phyloP scores from a whole-genome alignment of 1,140 invertebrate species.

The Adelges cooleyi region DNA sequence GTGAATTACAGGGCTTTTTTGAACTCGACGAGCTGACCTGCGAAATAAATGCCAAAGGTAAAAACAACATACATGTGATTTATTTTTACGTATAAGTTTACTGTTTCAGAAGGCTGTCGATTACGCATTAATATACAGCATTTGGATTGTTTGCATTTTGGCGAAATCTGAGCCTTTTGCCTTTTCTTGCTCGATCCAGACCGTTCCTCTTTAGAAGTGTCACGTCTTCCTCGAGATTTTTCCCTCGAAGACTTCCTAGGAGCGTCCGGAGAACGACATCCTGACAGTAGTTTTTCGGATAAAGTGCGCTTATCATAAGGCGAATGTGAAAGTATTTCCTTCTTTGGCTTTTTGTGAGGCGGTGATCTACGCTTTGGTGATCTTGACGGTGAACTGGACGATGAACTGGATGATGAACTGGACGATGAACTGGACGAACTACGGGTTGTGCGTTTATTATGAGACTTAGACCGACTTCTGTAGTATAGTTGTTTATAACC shows the following conservation, averaged over 20 bases:
- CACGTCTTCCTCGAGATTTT: conserved; percentile 24
- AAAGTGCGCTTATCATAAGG: conserved; percentile 30
- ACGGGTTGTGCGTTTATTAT: conserved; percentile 32
- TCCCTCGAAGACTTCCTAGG: conserved; percentile 33
- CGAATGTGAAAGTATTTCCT: conserved; percentile 36
- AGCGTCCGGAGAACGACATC: conserved; percentile 24
- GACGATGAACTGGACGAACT: no score
- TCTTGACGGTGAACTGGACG: conserved; percentile 33
- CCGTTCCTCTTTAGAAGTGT: not conserved
- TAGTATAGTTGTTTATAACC: conserved; percentile 78
- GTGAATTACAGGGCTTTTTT: conserved; percentile 67
- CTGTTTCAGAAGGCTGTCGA: not conserved
- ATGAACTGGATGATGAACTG: conserved; percentile 29
- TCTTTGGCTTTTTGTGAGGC: conserved; percentile 32
- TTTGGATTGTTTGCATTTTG: not conserved
- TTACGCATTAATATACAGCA: conserved; percentile 7
- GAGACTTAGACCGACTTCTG: conserved; percentile 39
- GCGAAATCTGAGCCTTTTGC: conserved; percentile 13
- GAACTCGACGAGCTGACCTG: conserved; percentile 47
- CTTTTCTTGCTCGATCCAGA: conserved; percentile 23
- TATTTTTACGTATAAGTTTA: not conserved
- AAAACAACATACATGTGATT: no score
- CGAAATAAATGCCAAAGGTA: no score
- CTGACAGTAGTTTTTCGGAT: conserved; percentile 27
- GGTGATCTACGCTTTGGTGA: conserved; percentile 28